Evolutionary conservation across 2,888 invertebrate species (phyloP).

Genomic region (Frankliniella intonsa): DNA sequence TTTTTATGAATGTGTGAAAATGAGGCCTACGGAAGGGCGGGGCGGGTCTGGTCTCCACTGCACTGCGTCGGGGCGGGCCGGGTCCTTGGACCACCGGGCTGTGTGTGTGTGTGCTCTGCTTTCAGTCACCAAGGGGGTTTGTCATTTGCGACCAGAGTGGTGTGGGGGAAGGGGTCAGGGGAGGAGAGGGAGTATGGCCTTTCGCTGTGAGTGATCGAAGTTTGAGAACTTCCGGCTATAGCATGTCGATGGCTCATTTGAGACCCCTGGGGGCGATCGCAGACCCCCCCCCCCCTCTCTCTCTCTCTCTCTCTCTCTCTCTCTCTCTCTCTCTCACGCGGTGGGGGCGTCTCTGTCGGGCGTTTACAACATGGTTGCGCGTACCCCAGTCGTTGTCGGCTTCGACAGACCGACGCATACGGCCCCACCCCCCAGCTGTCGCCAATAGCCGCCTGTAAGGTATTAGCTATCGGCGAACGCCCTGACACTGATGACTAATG

Average conservation of each 20-base stretch:
- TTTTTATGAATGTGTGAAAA: constrained; percentile 23
- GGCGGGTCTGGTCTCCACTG: neutral
- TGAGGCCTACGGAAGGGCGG: neutral
- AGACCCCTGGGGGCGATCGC: neutral
- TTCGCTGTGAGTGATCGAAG: constrained; percentile 18
- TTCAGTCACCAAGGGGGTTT: too few relatives aligned
- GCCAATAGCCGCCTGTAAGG: constrained; percentile 13
- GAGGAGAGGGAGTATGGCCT: neutral
- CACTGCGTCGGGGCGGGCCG: too few relatives aligned
- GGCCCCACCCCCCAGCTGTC: neutral
- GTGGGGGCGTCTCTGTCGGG: neutral
- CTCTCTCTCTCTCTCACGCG: neutral
- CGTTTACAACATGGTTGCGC: neutral
- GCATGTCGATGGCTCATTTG: constrained; percentile 24
- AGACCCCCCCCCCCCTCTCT: neutral
- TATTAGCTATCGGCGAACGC: constrained; percentile 4
- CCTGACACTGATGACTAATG: neutral
- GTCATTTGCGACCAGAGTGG: neutral
- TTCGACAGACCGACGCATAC: neutral
- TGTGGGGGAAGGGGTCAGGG: neutral
- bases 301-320: neutral
- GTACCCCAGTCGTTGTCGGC: neutral
- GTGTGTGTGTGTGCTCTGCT: neutral
- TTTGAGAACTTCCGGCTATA: constrained; percentile 20
- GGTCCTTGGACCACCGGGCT: neutral